Conservation (phyloP, 2,797 vertebrate species). For the Myotis vivesi region DNA sequence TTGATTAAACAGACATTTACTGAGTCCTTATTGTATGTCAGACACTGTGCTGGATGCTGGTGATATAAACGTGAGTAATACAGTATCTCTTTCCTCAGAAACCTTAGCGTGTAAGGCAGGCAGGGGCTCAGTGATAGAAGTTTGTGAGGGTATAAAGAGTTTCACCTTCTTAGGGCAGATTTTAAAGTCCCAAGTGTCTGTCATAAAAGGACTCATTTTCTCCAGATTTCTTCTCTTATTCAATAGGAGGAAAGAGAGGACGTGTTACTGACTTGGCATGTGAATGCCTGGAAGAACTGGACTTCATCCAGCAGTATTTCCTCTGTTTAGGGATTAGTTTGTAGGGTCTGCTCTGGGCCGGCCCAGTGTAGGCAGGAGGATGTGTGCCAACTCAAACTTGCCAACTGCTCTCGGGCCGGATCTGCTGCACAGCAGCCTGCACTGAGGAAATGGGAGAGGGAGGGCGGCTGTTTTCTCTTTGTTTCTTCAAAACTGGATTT, state of each 20-base stretch:
- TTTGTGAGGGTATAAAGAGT: not conserved
- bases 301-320: not conserved
- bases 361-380: not conserved
- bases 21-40: not conserved
- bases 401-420: not conserved
- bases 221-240: conserved; percentile 8
- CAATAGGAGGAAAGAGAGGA: not conserved
- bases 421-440: not conserved
- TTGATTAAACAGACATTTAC: conserved; percentile 4
- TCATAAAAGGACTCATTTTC: conserved; percentile 18
- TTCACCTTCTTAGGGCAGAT: not conserved
- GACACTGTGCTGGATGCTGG: not conserved
- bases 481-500: not conserved
- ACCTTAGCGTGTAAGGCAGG: not conserved
- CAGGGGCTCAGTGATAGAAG: not conserved
- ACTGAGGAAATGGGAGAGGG: not conserved
- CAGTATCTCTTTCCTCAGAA: not conserved
- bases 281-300: not conserved
- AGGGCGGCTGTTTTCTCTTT: not conserved
- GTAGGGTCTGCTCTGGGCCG: not conserved
- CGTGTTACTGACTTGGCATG: not conserved
- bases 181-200: not conserved
- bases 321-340: conserved; percentile 9
- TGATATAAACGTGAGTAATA: not conserved
- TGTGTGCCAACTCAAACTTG: not conserved